Evolutionary conservation across 2,113 vertebrate species (phyloP), one percentile per base, ranked within the genome.

Genomic region (Aptenodytes forsteri): DNA sequence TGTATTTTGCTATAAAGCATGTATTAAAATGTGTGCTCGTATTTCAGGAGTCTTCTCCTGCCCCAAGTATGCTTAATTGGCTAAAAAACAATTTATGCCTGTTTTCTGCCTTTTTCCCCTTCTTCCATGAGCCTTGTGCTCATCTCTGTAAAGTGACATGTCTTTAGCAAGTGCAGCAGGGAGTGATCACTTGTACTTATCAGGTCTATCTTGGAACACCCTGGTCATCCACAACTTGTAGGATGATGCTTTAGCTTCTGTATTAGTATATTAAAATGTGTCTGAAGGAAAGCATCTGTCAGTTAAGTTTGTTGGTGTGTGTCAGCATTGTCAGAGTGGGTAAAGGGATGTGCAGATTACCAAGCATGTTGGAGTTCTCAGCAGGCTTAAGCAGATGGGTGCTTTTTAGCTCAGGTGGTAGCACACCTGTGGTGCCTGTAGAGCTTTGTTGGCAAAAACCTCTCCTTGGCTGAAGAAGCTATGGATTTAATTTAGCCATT

Each of bases 321-420:
- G 5, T 56, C 22, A 18, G 62, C 34, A 8, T 19, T 62, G 72
- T 49, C 52, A 23, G 49, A 58, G 73, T 30, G 42, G 32, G 26
- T 80, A 0, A 22, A 79, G 47, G 20, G 55, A 16, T 3, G 14
- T 34, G 42, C 81, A 65, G 46, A 70, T 75, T 36, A 32, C 27
- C 19, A 27, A 4, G 3, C 3, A 1, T 36, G 42, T 32, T 0
- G 0, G 54, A n/a, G 36, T 65, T 80, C 62, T 83, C 71, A 29
- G 44, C 38, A 89, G 42, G 23, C 71, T 64, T 49, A 42, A 64
- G 54, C 16, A 40, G 34, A 22, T 47, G 22, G 16, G 20, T 65
- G 40, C n/a, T 42, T 66, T 77, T 55, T 29, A 49, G 50, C 58
- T 72, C 1, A 0, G 16, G 26, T 64, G 46, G 50, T 66, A 62